Conservation (phyloP, 1,140 invertebrate genomes). For the Drosophila arizonae region DNA sequence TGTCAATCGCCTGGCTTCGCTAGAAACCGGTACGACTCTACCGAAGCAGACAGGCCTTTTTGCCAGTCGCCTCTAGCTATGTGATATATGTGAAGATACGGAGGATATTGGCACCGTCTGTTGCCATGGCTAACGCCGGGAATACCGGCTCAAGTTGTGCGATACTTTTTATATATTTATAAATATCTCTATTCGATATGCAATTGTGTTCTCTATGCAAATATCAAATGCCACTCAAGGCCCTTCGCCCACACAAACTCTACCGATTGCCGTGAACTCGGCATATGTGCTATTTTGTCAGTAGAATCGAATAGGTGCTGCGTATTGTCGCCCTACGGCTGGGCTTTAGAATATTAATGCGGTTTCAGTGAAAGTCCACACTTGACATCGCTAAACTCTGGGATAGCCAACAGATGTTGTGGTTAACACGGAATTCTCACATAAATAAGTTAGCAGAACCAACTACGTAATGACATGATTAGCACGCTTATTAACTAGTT, state of each 20-base stretch:
- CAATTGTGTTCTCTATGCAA: constrained; percentile 24
- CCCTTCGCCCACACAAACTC: constrained; percentile 19
- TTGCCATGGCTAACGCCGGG: background rate
- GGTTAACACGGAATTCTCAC: constrained; percentile 21
- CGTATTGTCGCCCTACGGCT: background rate
- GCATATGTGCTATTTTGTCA: constrained; percentile 28
- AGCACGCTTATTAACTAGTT: background rate
- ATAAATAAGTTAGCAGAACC: constrained; percentile 14
- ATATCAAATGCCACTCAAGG: constrained; percentile 4
- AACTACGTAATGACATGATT: background rate
- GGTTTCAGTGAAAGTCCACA: constrained; percentile 62
- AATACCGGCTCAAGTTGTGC: background rate
- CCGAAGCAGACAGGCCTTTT: constrained; percentile 30
- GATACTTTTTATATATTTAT: background rate
- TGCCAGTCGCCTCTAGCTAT: constrained; percentile 5
- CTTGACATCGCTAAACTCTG: constrained; percentile 44
- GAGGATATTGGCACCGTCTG: constrained; percentile 8
- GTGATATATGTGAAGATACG: background rate
- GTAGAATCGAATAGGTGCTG: constrained; percentile 2
- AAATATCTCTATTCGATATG: background rate
- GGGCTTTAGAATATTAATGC: constrained; percentile 65
- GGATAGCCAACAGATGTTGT: constrained; percentile 53
- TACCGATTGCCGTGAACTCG: constrained; percentile 48
- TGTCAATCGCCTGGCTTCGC: constrained; percentile 57
- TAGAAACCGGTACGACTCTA: constrained; percentile 20